Conservation (phyloP, 2,113 vertebrate genomes). For the Piprites chloris region DNA sequence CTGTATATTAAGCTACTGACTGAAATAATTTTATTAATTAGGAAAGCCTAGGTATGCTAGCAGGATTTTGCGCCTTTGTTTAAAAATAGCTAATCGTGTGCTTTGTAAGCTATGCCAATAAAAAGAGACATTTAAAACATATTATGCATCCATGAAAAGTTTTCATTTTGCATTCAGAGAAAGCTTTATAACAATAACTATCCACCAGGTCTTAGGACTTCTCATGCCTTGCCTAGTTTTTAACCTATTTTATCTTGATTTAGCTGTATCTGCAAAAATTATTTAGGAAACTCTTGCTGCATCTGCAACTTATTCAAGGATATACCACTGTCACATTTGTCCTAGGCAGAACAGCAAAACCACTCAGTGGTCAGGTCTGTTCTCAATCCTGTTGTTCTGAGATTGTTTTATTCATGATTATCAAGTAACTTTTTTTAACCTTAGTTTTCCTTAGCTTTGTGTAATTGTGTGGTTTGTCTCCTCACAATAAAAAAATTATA, state of each 20-base stretch:
- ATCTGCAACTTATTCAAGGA: neutral
- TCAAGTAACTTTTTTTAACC: neutral
- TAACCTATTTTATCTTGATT: neutral
- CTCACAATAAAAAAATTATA: neutral
- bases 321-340: neutral
- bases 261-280: neutral
- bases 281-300: neutral
- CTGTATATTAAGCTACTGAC: neutral
- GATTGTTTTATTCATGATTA: neutral
- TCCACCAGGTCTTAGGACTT: neutral
- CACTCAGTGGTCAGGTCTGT: neutral
- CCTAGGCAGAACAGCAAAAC: neutral
- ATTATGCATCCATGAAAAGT: neutral
- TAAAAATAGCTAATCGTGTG: neutral
- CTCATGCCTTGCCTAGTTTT: neutral
- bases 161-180: neutral
- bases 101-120: neutral
- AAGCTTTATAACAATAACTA: neutral
- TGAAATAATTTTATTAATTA: neutral
- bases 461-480: neutral
- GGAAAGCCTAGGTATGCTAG: neutral
- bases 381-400: neutral
- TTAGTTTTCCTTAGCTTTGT: neutral
- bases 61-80: neutral
- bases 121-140: neutral